phyloP scores from a whole-genome alignment of 2,888 invertebrate species.

The Nudaria mundana region DNA sequence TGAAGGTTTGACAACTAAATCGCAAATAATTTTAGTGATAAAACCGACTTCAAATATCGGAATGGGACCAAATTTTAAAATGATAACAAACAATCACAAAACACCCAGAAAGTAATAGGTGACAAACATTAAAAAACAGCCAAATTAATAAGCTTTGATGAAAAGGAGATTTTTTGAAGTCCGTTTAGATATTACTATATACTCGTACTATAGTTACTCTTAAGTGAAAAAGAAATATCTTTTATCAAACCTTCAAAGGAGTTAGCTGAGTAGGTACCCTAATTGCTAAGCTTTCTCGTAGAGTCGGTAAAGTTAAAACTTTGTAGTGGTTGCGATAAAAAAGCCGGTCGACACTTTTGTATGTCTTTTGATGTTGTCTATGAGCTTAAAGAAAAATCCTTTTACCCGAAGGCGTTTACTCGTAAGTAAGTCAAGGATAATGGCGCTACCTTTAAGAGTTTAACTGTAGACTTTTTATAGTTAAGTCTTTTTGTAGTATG shows the following conservation, averaged over 20 bases:
- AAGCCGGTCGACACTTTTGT: background rate
- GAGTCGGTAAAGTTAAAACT: constrained; percentile 11
- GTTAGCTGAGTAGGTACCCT: constrained; percentile 5
- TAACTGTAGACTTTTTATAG: background rate
- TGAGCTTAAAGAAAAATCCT: background rate
- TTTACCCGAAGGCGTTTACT: background rate
- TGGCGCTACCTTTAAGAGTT: background rate
- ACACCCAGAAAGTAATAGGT: too few species aligned
- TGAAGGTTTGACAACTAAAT: too few species aligned
- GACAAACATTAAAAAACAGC: too few species aligned
- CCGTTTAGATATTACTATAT: too few species aligned
- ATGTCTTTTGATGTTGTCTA: background rate
- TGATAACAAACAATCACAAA: too few species aligned
- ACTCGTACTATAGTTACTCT: constrained; percentile 21
- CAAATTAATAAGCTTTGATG: too few species aligned
- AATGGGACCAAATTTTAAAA: too few species aligned
- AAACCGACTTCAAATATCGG: too few species aligned
- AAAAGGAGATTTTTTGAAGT: too few species aligned
- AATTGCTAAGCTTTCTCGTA: constrained; percentile 19
- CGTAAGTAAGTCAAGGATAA: background rate
- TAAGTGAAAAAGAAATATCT: constrained; percentile 17
- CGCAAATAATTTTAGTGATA: too few species aligned
- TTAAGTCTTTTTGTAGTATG: background rate
- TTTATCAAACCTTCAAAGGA: constrained; percentile 28
- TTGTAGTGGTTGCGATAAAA: background rate